Base-by-base conservation (phyloP, 2,888 invertebrate species). In the Dicroscelio sp. region DNA sequence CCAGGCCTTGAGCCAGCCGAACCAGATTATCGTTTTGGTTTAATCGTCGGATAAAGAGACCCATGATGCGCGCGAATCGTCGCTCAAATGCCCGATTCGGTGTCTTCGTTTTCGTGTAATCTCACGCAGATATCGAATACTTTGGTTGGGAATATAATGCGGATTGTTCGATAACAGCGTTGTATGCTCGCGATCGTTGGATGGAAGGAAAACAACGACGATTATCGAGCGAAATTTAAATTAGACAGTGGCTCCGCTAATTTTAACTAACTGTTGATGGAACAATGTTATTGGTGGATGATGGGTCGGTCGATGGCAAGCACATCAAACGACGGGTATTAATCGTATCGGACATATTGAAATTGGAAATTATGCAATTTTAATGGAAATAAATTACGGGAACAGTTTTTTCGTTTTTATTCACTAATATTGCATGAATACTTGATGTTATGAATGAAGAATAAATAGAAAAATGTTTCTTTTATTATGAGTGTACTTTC, bases 11-110 rank as follows among this genome's bases (percentile, higher is more conserved):
- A 90, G 88, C 86, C 73, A 83, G 85, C 69, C 86, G 79, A 91
- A 85, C 90, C 88, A 88, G 92, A 93, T 92, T 92, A 93, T 93
- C 90, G 86, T 94, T 92, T 86, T 92, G 73, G 92, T 43, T 75
- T 85, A 71, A 84, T 90, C 92, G 86, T 78, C 79, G 90, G 85
- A 75, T 85, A 88, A 94, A 92, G 91, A 92, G 84, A 90, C 89
- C 90, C 87, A 86, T 86, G 88, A 92, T 94, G 92, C 83, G 92
- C 86, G 91, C 90, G 86, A 86, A 86, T 83, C 84, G 80, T 71
- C 48, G 80, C 52, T 90, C 78, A 75, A 88, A 84, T 20, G 73
- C 52, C n/a, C 67, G 76, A 78, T 69, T 76, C 67, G 71, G 35
- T 80, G 25, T 79, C 63, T 80, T 83, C 86, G 83, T 76, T 65